Percentiles rank a stretch among this genome's conserved stretches.
phyloP scores from a whole-genome alignment of 2,888 invertebrate genomes.

The Lycophotia porphyrea region DNA sequence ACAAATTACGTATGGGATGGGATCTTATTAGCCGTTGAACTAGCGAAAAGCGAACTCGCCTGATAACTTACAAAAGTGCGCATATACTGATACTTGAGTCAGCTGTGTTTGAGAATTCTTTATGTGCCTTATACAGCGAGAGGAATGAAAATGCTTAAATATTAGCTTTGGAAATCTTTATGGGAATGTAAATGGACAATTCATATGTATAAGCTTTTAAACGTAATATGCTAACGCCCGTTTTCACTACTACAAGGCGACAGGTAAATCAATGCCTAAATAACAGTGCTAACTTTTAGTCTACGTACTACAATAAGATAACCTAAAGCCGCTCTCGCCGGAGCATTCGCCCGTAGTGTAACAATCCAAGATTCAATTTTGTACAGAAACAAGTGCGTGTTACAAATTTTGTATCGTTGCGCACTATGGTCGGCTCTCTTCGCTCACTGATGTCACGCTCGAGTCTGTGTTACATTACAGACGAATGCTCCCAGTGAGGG shows the following conservation, averaged over 20 bases:
- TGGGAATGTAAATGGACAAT: not conserved
- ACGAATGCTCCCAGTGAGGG: too few relatives aligned
- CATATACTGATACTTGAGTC: conserved; percentile 9
- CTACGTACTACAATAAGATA: not conserved
- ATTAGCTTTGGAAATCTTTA: not conserved
- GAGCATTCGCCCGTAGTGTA: not conserved
- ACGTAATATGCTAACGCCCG: not conserved
- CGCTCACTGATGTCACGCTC: too few relatives aligned
- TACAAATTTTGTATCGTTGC: too few relatives aligned
- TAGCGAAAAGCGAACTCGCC: conserved; percentile 17
- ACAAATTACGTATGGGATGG: conserved; percentile 50
- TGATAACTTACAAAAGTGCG: conserved; percentile 29
- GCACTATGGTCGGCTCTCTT: too few relatives aligned
- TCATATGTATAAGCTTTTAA: not conserved
- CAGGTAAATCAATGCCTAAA: not conserved
- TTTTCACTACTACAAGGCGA: too few relatives aligned
- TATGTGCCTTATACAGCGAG: conserved; percentile 1
- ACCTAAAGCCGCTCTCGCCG: not conserved
- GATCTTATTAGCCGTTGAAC: conserved; percentile 49
- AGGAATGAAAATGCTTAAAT: not conserved
- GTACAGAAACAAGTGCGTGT: too few relatives aligned
- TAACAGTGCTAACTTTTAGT: not conserved
- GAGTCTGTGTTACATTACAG: too few relatives aligned
- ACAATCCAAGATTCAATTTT: too few relatives aligned
- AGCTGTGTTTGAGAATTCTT: conserved; percentile 14